Evolutionary conservation across 2,888 invertebrate genomes (phyloP).

Genomic region (Horisme vitalbata): DNA sequence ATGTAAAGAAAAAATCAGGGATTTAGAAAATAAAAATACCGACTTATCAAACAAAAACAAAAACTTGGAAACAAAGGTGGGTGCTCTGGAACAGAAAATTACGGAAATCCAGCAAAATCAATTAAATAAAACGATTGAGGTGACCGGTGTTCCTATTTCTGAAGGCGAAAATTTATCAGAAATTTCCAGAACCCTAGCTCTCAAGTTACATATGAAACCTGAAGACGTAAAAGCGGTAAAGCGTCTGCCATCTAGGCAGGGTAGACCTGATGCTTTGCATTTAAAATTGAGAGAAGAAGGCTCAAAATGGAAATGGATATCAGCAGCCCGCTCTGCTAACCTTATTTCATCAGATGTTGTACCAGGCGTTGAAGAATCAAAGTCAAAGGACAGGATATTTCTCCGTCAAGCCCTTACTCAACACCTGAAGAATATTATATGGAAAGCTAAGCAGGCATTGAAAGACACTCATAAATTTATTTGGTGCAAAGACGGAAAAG

Average conservation of each 20-base stretch:
- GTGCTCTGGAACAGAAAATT: neutral
- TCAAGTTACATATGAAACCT: neutral
- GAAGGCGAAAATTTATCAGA: neutral
- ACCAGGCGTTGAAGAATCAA: neutral
- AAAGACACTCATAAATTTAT: neutral
- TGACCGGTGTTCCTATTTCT: neutral
- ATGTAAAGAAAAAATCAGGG: neutral
- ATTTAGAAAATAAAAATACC: neutral
- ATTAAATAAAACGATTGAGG: neutral
- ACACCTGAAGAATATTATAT: neutral
- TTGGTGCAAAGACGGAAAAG: constrained; percentile 2
- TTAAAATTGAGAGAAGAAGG: neutral
- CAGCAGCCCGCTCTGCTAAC: neutral
- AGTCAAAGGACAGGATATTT: neutral
- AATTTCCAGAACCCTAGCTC: neutral
- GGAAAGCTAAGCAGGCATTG: constrained; percentile 5
- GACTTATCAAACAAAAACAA: neutral
- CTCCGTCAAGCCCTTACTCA: neutral
- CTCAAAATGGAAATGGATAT: neutral
- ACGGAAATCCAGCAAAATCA: no score
- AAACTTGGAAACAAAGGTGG: neutral
- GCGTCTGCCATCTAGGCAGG: neutral
- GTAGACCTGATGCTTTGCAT: neutral
- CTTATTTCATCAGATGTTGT: neutral
- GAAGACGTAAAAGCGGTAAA: neutral